Evolutionary conservation across 2,888 invertebrate genomes (phyloP).

Genomic region (Drosophila gaucha): DNA sequence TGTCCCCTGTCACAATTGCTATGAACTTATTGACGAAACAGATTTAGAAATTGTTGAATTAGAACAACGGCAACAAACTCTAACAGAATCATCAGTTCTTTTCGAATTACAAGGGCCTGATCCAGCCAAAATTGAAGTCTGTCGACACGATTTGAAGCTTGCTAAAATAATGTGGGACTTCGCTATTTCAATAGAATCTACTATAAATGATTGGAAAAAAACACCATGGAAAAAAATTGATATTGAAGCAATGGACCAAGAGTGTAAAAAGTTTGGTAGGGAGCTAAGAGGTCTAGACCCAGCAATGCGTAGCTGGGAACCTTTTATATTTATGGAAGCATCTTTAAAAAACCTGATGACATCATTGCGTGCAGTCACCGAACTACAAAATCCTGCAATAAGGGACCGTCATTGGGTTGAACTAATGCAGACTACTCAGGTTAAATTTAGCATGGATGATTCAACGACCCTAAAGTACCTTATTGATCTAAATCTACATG

Average conservation of each 20-base stretch:
- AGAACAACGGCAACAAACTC: conserved; percentile 88
- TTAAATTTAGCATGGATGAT: conserved; percentile 84
- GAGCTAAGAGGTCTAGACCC: conserved; percentile 93
- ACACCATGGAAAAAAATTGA: conserved; percentile 97
- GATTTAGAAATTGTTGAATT: conserved; percentile 88
- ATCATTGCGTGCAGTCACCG: conserved; percentile 95
- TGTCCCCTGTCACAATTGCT: conserved; percentile 88
- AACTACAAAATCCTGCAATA: conserved; percentile 97
- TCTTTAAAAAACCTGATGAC: conserved; percentile 96
- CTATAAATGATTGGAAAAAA: conserved; percentile 96
- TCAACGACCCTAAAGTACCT: conserved; percentile 94
- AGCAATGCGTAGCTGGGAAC: conserved; percentile 91
- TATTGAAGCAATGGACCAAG: conserved; percentile 97
- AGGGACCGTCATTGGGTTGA: conserved; percentile 97
- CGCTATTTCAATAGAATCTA: conserved; percentile 91
- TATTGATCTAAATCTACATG: conserved; percentile 93
- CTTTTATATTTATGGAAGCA: conserved; percentile 91
- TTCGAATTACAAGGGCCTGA: conserved; percentile 95
- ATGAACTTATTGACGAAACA: conserved; percentile 89
- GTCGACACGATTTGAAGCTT: conserved; percentile 91
- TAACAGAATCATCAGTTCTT: conserved; percentile 91
- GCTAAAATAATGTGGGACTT: conserved; percentile 96
- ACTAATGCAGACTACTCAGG: conserved; percentile 96
- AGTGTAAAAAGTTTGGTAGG: conserved; percentile 96
- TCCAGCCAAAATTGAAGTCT: conserved; percentile 90